Base-by-base conservation (phyloP, 2,113 vertebrate species). In the Nerophis lumbriciformis region DNA sequence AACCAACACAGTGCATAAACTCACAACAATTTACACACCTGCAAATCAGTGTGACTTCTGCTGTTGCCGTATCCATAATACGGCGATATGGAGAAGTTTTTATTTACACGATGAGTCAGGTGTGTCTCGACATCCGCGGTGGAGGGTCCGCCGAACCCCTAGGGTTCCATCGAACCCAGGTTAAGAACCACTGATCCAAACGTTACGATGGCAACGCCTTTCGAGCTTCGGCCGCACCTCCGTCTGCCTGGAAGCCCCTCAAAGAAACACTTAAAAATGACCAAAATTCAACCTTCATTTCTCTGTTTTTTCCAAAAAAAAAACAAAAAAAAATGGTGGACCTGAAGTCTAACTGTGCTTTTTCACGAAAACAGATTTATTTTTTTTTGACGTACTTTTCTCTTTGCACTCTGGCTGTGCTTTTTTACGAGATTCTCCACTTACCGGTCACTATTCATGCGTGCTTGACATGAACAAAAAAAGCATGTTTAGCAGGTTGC, bases 211-310 rank as follows among this genome's bases (percentile, higher is more conserved):
- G 57, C 80, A 84, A 68, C 75, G 83, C 80, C 67, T 44, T 73
- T 86, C 81, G 72, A 63, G 48, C 61, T 81, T 74, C 72, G 68
- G 13, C 28, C 53, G 71, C 65, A 59, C 81, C 71, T 66, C 47
- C 84, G 87, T 88, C 88, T 88, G 87, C 62, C 19, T 58, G 55
- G 58, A 68, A 78, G 75, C 78, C 82, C 28, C 73, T 79, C 50
- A 64, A 38, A 68, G 48, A 66, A 78, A 87, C 74, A 68, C 72
- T 61, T 75, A 72, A 28, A 75, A 78, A 79, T 76, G 85, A 90
- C 87, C 82, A 91, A 90, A 89, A 87, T 78, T 58, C 60, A 89
- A 90, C 87, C 85, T 28, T 28, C 28, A 28, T 28, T 28, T 28
- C 28, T 28, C 28, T 28, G 28, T 28, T 28, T 28, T 28, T 28